phyloP scores from a whole-genome alignment of 2,113 vertebrate species.

The Agelaius tricolor region DNA sequence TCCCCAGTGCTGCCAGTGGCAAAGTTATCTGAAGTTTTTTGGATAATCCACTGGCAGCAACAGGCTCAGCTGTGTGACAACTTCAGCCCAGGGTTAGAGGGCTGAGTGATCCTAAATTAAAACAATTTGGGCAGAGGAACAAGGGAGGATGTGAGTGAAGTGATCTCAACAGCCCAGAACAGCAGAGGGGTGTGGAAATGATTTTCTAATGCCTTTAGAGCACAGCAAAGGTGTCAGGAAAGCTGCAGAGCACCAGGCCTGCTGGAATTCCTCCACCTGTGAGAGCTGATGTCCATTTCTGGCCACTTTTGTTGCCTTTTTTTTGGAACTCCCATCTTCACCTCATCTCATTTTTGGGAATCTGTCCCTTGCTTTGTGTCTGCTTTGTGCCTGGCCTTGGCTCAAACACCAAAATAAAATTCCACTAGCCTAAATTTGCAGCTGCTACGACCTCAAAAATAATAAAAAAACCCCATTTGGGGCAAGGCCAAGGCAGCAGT shows the following conservation, averaged over 20 bases:
- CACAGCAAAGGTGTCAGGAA: not conserved
- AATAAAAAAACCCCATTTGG: not conserved
- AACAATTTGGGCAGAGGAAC: not conserved
- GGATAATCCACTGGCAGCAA: not conserved
- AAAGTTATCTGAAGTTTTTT: not conserved
- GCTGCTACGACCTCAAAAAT: not conserved
- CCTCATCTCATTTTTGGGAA: not conserved
- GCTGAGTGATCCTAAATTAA: not conserved
- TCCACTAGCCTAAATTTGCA: not conserved
- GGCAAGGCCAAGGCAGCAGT: not conserved
- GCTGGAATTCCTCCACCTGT: not conserved
- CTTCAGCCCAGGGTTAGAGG: not conserved
- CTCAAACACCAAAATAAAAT: not conserved
- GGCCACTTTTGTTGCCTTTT: not conserved
- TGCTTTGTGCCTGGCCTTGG: not conserved
- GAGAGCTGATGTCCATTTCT: not conserved
- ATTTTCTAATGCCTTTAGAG: not conserved
- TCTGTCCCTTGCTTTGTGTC: not conserved
- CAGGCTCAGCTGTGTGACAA: not conserved
- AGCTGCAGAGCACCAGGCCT: not conserved
- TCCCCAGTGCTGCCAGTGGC: not conserved
- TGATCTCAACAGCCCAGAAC: too few relatives aligned
- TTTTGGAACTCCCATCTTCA: fast-evolving
- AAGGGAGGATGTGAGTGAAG: not conserved
- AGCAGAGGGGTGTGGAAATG: not conserved